Conservation (phyloP, 2,113 vertebrate genomes). For the Ophiodon elongatus region DNA sequence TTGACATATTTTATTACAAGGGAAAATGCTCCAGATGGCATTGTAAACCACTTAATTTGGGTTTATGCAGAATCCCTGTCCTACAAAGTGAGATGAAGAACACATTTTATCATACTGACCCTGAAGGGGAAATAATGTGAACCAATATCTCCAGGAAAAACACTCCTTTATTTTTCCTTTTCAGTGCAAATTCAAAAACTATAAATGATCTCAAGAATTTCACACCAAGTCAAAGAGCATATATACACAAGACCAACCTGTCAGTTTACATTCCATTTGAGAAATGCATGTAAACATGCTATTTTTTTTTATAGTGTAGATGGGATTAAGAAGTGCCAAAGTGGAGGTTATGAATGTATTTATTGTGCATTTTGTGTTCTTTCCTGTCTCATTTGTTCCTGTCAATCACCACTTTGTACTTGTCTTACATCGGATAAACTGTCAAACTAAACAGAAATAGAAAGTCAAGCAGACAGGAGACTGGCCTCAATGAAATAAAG, state of each 20-base stretch:
- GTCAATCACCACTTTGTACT: neutral
- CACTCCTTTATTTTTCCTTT: no score
- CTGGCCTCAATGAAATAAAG: neutral
- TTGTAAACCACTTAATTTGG: constrained; percentile 23
- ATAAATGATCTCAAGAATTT: no score
- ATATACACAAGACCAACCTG: no score
- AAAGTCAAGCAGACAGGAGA: neutral
- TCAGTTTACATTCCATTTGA: neutral
- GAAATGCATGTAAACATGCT: no score
- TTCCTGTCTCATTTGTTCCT: neutral
- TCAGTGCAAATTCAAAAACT: no score
- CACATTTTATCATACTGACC: neutral
- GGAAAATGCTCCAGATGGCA: constrained; percentile 40
- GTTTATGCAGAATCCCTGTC: constrained; percentile 21
- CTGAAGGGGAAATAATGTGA: neutral
- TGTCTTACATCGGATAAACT: neutral
- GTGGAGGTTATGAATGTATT: neutral
- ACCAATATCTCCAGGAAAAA: no score
- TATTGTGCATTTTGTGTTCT: neutral
- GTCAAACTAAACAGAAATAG: neutral
- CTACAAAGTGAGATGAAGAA: constrained; percentile 16
- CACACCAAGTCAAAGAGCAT: no score
- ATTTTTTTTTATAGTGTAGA: no score
- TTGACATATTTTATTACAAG: constrained; percentile 17
- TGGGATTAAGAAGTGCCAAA: neutral